A percentile compares a stretch with the other conserved stretches of the same genome.
Evolutionary conservation across 2,797 vertebrate genomes (phyloP).

Genomic region (Schizopygopsis malacanthus): DNA sequence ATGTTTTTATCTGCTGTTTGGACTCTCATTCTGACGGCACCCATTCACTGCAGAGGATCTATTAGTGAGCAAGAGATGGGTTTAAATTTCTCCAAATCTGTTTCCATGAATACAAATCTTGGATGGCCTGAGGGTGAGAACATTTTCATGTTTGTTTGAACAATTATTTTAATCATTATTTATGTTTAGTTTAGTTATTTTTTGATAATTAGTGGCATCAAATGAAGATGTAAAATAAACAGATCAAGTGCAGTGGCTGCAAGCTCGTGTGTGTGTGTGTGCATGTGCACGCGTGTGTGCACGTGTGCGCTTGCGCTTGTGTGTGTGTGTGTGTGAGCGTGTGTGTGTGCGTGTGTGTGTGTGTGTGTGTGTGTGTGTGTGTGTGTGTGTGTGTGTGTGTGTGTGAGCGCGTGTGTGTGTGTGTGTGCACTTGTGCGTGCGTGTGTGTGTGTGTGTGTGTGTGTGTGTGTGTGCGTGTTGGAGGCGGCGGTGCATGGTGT

Average conservation of each 20-base stretch:
- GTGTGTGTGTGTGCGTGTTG: not conserved
- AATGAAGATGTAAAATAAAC: not conserved
- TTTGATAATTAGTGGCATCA: not conserved
- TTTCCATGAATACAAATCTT: not conserved
- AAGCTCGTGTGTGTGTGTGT: not conserved
- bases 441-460: not conserved
- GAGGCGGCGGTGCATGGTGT: slow-evolving; percentile 6
- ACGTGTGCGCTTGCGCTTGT: no score
- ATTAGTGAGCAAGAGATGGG: not conserved
- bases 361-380: no score
- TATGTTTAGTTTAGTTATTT: not conserved
- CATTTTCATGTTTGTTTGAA: not conserved
- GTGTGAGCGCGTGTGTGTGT: no score
- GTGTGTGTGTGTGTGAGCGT: not conserved
- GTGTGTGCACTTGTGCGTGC: not conserved
- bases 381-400: no score
- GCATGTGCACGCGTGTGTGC: no score
- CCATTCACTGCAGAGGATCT: not conserved
- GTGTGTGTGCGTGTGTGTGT: no score
- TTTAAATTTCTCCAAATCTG: not conserved
- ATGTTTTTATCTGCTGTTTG: not conserved
- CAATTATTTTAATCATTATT: not conserved
- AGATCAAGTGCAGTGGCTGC: not conserved
- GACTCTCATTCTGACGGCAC: not conserved
- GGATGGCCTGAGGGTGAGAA: not conserved